Evolutionary conservation across 37 sponge, comb jelly and placozoan species (phyloP).

Genomic region (Oopsacas minuta): DNA sequence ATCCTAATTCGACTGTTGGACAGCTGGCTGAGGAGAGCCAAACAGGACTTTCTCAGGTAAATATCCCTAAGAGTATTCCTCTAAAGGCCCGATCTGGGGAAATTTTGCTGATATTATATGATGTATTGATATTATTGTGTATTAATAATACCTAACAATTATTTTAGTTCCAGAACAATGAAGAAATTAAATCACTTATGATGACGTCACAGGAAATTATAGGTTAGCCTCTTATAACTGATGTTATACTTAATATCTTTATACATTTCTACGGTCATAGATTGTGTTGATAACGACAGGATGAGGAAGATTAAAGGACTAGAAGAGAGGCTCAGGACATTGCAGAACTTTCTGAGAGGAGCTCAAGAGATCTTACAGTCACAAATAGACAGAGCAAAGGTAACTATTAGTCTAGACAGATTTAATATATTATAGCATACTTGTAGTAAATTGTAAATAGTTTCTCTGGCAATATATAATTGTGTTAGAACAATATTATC

Average conservation of each 20-base stretch:
- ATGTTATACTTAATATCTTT: not conserved
- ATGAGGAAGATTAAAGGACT: conserved; percentile 8
- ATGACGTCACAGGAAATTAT: conserved; percentile 13
- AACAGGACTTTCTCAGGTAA: not conserved
- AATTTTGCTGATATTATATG: too few relatives aligned
- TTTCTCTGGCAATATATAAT: too few relatives aligned
- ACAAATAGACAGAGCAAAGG: conserved; percentile 12
- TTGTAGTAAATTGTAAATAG: too few relatives aligned
- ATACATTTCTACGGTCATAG: not conserved
- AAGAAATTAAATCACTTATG: not conserved
- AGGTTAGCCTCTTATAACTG: not conserved
- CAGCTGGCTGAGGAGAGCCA: not conserved
- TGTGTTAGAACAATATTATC: too few relatives aligned
- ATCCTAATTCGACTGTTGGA: not conserved
- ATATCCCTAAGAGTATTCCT: not conserved
- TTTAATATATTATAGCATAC: too few relatives aligned
- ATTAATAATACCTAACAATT: not conserved
- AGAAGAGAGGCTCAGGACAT: not conserved
- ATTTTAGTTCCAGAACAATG: not conserved
- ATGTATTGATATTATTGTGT: too few relatives aligned
- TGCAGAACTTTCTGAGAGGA: not conserved
- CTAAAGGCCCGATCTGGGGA: too few relatives aligned
- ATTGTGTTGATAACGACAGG: not conserved
- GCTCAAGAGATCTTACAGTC: not conserved
- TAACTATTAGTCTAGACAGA: too few relatives aligned